These are phyloP conservation scores for Cynodonichthys magdalenae DNA, from an alignment of 2,797 vertebrate species.

Conservation along the genomic window DNA sequence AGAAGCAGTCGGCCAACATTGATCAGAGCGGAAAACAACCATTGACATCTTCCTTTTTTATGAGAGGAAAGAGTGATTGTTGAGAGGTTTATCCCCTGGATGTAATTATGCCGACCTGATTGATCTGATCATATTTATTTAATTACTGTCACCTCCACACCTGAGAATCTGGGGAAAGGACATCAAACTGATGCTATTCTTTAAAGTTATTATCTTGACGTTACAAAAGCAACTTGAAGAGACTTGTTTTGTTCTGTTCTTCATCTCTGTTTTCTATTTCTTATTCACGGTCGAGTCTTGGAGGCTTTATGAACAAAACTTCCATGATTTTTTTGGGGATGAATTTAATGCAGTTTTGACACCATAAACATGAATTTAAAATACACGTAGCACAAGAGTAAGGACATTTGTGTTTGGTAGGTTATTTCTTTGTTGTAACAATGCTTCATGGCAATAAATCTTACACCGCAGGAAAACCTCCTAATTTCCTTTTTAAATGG, in stretches of 20 bases:
- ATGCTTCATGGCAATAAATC: no score
- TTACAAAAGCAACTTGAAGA: conserved; percentile 3
- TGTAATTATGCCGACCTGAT: conserved; percentile 23
- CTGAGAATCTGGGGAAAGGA: conserved; percentile 1
- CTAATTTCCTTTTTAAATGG: no score
- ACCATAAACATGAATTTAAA: no score
- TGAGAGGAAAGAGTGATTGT: conserved; percentile 25
- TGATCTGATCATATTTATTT: conserved; percentile 28
- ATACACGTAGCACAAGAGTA: no score
- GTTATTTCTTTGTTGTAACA: no score
- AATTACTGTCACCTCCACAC: conserved; percentile 15
- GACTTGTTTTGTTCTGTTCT: neutral
- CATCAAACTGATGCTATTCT: neutral
- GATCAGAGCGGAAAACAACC: conserved; percentile 61
- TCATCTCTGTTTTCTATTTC: neutral
- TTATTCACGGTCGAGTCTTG: no score
- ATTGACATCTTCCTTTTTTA: conserved; percentile 50
- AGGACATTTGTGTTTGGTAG: no score
- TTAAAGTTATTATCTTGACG: conserved; percentile 3
- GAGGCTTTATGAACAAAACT: no score
- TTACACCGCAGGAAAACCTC: no score
- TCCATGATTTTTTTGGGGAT: no score
- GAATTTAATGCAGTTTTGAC: no score
- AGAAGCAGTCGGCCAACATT: conserved; percentile 63
- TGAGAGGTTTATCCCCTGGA: conserved; percentile 22